Evolutionary conservation across 2,113 vertebrate species (phyloP).

Genomic region (Myotis davidii): DNA sequence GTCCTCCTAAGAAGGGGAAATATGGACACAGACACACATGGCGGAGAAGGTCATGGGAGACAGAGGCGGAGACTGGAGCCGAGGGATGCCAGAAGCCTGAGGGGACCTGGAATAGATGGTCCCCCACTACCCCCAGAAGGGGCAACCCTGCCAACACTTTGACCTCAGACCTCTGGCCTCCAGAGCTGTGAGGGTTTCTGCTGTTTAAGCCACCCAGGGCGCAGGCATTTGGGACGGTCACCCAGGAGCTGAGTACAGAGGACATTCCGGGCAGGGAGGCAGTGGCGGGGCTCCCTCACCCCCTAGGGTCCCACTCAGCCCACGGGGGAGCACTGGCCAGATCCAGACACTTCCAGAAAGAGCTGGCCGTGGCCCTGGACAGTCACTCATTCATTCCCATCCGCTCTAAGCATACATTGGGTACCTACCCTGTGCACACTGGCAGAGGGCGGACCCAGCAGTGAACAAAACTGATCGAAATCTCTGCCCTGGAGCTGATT

Average conservation of each 20-base stretch:
- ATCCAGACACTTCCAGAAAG: background rate
- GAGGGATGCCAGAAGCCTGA: background rate
- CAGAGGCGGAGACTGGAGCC: accelerated
- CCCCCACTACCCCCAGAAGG: background rate
- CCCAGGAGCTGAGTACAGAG: background rate
- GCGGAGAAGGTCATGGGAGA: background rate
- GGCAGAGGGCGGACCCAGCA: background rate
- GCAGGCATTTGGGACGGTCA: accelerated
- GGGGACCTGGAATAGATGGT: background rate
- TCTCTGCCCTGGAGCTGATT: background rate
- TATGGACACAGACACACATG: background rate
- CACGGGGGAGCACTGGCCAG: background rate
- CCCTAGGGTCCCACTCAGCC: background rate
- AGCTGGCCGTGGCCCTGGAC: background rate
- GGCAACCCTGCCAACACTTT: background rate
- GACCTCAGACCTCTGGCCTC: background rate
- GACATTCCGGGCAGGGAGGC: too few species aligned
- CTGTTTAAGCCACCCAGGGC: background rate
- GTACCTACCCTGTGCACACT: background rate
- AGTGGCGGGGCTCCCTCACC: background rate
- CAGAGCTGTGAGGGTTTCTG: background rate
- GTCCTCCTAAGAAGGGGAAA: background rate
- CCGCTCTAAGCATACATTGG: background rate
- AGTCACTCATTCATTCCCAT: too few species aligned
- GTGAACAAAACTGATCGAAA: background rate